Percentiles rank a stretch among this genome's conserved stretches.
phyloP scores from a whole-genome alignment of 2,113 vertebrate genomes.

The Vombatus ursinus region DNA sequence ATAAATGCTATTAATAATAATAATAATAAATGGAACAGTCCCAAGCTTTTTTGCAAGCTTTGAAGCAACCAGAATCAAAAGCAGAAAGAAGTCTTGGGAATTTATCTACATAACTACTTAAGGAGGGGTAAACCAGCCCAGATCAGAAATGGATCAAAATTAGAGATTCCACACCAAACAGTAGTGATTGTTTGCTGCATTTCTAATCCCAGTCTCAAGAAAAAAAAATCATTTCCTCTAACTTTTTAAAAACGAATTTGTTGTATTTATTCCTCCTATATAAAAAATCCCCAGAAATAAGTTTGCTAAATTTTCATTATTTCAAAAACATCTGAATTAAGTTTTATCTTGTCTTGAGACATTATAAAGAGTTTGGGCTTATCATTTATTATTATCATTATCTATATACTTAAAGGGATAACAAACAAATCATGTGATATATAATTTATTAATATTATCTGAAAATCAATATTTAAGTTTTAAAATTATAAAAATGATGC shows the following conservation, averaged over 20 bases:
- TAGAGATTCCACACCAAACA: neutral
- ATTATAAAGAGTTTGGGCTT: slow-evolving; percentile 20
- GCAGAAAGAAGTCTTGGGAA: neutral
- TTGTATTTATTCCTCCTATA: slow-evolving; percentile 40
- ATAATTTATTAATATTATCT: neutral
- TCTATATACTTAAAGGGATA: slow-evolving; percentile 43
- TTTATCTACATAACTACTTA: neutral
- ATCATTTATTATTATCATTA: neutral
- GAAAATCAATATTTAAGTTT: neutral
- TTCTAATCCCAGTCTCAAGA: neutral
- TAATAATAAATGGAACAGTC: neutral
- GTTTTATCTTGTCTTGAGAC: slow-evolving; percentile 15
- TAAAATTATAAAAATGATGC: neutral
- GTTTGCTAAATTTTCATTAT: slow-evolving; percentile 45
- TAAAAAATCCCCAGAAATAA: slow-evolving; percentile 9
- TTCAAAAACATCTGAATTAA: slow-evolving; percentile 33
- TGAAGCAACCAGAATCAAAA: neutral
- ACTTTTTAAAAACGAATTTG: slow-evolving; percentile 52
- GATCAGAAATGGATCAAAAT: neutral
- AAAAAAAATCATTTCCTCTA: neutral
- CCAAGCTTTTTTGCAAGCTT: neutral
- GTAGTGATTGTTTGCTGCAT: neutral
- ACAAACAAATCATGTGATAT: neutral
- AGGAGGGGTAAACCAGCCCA: neutral
- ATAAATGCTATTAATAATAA: neutral